These are phyloP conservation scores for Acrocyrtus sp. DNA, from an alignment of 2,888 invertebrate genomes.

Conservation along the genomic window DNA sequence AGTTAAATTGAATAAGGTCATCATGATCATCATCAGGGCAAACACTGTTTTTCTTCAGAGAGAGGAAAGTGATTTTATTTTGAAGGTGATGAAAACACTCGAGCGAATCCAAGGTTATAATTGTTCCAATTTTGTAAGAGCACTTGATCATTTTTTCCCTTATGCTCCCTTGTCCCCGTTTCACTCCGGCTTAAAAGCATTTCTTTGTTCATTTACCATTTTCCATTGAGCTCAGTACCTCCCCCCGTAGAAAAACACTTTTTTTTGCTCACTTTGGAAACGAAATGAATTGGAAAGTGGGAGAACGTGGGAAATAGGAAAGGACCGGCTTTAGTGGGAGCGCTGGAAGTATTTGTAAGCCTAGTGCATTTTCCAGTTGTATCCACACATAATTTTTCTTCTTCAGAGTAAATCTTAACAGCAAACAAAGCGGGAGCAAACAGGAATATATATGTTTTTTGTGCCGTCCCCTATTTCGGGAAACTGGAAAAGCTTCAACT, in stretches of 20 bases:
- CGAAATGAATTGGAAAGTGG: conserved; percentile 1
- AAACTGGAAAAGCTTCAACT: too few species aligned
- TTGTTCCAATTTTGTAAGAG: conserved; percentile 11
- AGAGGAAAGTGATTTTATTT: too few species aligned
- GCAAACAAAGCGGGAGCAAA: conserved; percentile 34
- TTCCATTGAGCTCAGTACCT: too few species aligned
- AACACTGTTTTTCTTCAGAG: too few species aligned
- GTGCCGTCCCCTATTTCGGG: background rate
- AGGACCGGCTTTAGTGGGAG: too few species aligned
- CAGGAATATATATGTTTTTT: conserved; percentile 4
- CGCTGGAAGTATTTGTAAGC: too few species aligned
- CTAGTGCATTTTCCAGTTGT: too few species aligned
- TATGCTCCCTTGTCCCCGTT: background rate
- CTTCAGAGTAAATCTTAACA: conserved; percentile 45
- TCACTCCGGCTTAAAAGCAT: conserved; percentile 46
- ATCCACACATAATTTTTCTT: too few species aligned
- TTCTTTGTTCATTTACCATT: too few species aligned
- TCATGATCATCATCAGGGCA: too few species aligned
- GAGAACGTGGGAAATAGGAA: conserved; percentile 42
- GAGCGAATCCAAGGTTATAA: conserved; percentile 28
- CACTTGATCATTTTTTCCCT: background rate
- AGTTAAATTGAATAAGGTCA: too few species aligned
- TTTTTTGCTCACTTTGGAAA: background rate
- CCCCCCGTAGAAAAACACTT: too few species aligned
- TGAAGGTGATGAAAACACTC: conserved; percentile 15